Evolutionary conservation across 2,888 invertebrate species (phyloP).

Genomic region (Drosophila setosimentum): DNA sequence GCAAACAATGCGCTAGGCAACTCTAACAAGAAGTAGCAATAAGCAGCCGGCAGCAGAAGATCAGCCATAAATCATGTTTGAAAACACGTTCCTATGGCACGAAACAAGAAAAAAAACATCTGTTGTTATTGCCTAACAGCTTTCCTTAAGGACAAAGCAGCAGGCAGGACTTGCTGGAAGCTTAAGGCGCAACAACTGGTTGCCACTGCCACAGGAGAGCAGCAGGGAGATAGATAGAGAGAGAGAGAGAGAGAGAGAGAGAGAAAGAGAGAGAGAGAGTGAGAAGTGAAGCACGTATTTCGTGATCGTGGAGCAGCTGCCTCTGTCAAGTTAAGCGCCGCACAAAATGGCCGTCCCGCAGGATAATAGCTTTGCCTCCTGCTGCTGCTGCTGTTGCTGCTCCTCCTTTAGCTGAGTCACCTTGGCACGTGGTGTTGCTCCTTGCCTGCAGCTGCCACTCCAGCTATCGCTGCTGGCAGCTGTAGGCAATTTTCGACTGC

Average conservation of each 20-base stretch:
- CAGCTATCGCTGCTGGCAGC: conserved; percentile 52
- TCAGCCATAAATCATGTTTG: conserved; percentile 79
- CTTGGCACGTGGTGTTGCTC: conserved; percentile 69
- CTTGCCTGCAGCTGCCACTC: conserved; percentile 58
- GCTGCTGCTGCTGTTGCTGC: conserved; percentile 17
- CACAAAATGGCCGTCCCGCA: conserved; percentile 56
- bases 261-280: neutral
- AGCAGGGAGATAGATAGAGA: neutral
- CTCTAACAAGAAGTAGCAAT: conserved; percentile 49
- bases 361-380: conserved; percentile 69
- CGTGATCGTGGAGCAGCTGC: conserved; percentile 61
- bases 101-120: conserved; percentile 50
- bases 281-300: conserved; percentile 3
- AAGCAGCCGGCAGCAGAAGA: conserved; percentile 24
- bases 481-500: conserved; percentile 49
- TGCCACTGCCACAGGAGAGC: conserved; percentile 32
- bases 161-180: conserved; percentile 59
- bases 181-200: conserved; percentile 77
- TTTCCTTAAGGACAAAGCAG: conserved; percentile 66
- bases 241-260: neutral
- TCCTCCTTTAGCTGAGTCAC: conserved; percentile 61
- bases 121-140: conserved; percentile 65
- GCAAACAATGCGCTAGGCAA: conserved; percentile 63
- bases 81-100: conserved; percentile 67
- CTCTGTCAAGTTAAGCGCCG: conserved; percentile 53